Conservation (phyloP, 1,140 invertebrate species). For the Chlorops oryzae region DNA sequence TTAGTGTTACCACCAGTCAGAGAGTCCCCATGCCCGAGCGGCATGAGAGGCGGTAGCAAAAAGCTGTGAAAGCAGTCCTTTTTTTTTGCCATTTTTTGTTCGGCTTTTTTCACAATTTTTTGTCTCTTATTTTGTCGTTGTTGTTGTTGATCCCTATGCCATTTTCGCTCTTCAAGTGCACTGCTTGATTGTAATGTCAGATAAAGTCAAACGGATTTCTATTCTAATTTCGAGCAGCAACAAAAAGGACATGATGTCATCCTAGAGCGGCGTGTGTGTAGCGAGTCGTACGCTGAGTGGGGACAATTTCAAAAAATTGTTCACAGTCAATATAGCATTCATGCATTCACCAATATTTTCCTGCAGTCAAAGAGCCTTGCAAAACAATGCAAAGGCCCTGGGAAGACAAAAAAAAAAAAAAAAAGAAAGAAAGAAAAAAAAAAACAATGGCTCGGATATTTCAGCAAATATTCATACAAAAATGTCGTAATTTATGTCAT, state of each 20-base stretch:
- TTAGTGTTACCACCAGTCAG: background rate
- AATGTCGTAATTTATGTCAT: too few species aligned
- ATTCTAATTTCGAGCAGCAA: slow-evolving; percentile 40
- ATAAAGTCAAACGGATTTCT: slow-evolving; percentile 47
- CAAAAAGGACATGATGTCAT: background rate
- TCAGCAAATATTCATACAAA: too few species aligned
- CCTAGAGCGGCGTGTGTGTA: slow-evolving; percentile 21
- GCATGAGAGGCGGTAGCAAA: too few species aligned
- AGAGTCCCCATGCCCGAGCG: too few species aligned
- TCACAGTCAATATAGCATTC: background rate
- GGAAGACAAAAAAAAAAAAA: too few species aligned
- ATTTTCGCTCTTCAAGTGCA: too few species aligned
- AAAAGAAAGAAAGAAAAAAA: too few species aligned
- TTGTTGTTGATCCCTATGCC: too few species aligned
- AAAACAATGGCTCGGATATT: too few species aligned
- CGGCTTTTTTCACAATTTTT: slow-evolving; percentile 15
- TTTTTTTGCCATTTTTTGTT: slow-evolving; percentile 22
- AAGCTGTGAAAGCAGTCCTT: slow-evolving; percentile 31
- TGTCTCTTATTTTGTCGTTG: slow-evolving; percentile 18
- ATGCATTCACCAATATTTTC: background rate
- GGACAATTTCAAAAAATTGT: background rate
- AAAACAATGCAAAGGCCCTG: slow-evolving; percentile 1
- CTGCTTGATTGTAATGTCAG: slow-evolving; percentile 45
- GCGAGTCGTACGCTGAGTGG: slow-evolving; percentile 13
- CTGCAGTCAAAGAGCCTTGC: background rate